Conservation (phyloP, 2,797 vertebrate genomes). For the Nannoperca obscura region DNA sequence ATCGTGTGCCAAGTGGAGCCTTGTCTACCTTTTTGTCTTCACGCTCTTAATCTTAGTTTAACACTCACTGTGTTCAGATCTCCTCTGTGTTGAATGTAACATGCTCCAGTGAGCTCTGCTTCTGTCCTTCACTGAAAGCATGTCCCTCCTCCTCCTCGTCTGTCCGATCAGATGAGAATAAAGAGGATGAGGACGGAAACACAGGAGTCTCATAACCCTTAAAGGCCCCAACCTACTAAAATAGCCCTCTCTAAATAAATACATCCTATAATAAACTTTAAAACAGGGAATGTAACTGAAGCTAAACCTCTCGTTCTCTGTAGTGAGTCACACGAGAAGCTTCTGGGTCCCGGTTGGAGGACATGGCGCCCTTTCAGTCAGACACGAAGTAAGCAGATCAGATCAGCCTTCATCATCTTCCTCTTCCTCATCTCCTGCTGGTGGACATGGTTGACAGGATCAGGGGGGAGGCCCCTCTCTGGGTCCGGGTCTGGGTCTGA, state of each 20-base stretch:
- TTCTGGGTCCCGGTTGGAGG: slow-evolving; percentile 30
- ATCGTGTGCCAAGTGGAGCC: neutral
- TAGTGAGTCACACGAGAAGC: slow-evolving; percentile 31
- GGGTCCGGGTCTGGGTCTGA: slow-evolving; percentile 3
- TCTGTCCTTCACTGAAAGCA: slow-evolving; percentile 1
- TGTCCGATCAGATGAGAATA: slow-evolving; percentile 22
- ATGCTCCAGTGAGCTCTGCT: neutral
- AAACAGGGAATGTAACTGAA: slow-evolving; percentile 35
- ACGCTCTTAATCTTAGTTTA: slow-evolving; percentile 22
- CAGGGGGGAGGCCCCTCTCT: neutral
- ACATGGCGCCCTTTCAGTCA: slow-evolving; percentile 58
- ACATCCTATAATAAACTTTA: slow-evolving; percentile 26
- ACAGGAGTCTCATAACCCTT: slow-evolving; percentile 13
- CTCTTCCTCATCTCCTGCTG: slow-evolving; percentile 27
- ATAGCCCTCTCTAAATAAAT: slow-evolving; percentile 29
- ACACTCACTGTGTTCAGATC: neutral
- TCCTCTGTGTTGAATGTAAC: slow-evolving; percentile 8
- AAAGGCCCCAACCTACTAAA: slow-evolving; percentile 51
- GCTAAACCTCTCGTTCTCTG: slow-evolving; percentile 46
- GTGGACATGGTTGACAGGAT: slow-evolving; percentile 51
- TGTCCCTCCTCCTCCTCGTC: neutral
- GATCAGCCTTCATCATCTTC: slow-evolving; percentile 39
- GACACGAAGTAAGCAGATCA: slow-evolving; percentile 28
- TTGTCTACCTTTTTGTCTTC: slow-evolving; percentile 13
- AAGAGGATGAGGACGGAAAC: neutral